Evolutionary conservation across 2,113 vertebrate genomes (phyloP), one percentile per base, ranked within the genome.

Genomic region (Andinoacara biseriatus): DNA sequence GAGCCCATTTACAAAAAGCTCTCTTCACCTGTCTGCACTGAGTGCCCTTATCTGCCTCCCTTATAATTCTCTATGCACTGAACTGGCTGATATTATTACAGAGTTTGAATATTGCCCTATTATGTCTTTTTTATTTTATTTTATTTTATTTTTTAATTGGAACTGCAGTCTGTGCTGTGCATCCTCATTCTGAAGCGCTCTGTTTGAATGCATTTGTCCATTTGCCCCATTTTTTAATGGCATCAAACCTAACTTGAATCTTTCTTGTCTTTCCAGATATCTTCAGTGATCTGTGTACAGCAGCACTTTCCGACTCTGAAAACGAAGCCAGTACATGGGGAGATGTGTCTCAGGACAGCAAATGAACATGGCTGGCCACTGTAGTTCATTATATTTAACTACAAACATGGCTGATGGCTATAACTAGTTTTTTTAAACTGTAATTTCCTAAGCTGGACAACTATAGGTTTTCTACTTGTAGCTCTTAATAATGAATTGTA

Each of bases 251-350:
- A 54, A 90, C 74, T 54, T 26, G 58, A 26, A 3, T 75, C 22
- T 26, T 87, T 90, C 58, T 46, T 89, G 38, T 69, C 89, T 87
- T 94, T 94, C 43, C 95, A 97, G 96, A 97, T 94, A 92, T 86
- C 58, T 96, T 96, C 95, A 96, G 94, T 49, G 95, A 95, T 63
- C 93, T 95, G 87, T 96, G 95, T 89, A 96, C 94, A 43, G 95
- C 93, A 8, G 92, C 95, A 3, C 92, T 95, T 13, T 94, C 95
- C 1, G 93, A 96, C 74, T 95, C 93, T 2, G 95, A 96, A 18
- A 95, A 95, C 76, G 92, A 95, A 60, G 93, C 88, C 1, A 90
- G 93, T 40, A 86, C 88, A 18, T 90, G 93, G 84, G 93, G 92
- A 87, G 91, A 91, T 57, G 91, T 94, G 76, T 93, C 92, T 84